Base-by-base conservation (phyloP, 2,113 vertebrate species). In the Tychaedon coryphoeus region DNA sequence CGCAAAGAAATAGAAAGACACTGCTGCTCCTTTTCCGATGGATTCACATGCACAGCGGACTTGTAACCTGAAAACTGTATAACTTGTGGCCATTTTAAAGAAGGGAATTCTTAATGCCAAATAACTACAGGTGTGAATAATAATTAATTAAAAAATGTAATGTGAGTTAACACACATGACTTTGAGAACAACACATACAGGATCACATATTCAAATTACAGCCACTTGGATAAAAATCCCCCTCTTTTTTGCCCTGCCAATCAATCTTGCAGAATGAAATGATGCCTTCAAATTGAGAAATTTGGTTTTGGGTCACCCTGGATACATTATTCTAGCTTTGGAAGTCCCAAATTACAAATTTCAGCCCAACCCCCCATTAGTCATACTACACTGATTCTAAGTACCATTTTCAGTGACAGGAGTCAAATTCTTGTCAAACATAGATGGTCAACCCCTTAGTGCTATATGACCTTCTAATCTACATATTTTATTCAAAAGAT, bases 51-150 rank as follows among this genome's bases (percentile, higher is more conserved):
- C 96, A 97, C 97, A 96, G 97, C 10, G 5, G 96, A 98, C 98
- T 98, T 97, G 97, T 98, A 99, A 99, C 98, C 98, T 97, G 98
- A 98, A 99, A 98, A 97, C 96, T 91, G 94, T 97, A 38, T 96
- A 98, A 95, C 95, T 95, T 76, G 70, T 54, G 82, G 94, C 74
- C 82, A 94, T 95, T 98, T 97, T 94, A 97, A 92, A 94, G 54
- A 95, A 97, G 83, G 92, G 91, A 96, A 97, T 95, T 97, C 96
- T 96, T 98, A 89, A 96, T 90, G 96, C 95, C 96, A 96, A 93
- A 70, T 97, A 96, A 75, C 84, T 97, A 96, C 86, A 98, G 97
- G 96, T 98, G 93, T 78, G 92, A 95, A 69, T 66, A 71, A 72
- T 43, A 57, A 95, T 86, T 96, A 97, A 97, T 94, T 90, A 92